These are phyloP conservation scores for Agrochola circellaris DNA, from an alignment of 2,888 invertebrate species.

Conservation along the genomic window DNA sequence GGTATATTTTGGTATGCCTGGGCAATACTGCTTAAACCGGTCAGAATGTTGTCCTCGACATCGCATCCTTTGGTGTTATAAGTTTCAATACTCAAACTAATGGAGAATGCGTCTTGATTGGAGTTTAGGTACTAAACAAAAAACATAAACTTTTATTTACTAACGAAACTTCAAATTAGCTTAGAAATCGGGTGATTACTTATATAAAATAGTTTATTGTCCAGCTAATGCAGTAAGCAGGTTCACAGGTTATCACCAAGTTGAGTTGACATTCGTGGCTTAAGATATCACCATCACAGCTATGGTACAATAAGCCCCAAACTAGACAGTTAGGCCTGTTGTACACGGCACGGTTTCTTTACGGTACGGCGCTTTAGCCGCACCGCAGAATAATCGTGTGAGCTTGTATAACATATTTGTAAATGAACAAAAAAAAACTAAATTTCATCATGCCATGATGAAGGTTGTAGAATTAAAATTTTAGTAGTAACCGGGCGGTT, in stretches of 20 bases:
- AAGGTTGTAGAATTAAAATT: not conserved
- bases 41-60: conserved; percentile 14
- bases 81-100: conserved; percentile 18
- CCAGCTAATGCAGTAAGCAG: not conserved
- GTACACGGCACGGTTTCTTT: too few relatives aligned
- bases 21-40: conserved; percentile 29
- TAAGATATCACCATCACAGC: too few relatives aligned
- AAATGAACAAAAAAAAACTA: too few relatives aligned
- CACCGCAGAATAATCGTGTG: too few relatives aligned
- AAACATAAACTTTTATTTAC: not conserved
- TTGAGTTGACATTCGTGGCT: too few relatives aligned
- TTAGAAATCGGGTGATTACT: not conserved
- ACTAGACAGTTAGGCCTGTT: too few relatives aligned
- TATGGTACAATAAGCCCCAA: too few relatives aligned
- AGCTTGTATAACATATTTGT: too few relatives aligned
- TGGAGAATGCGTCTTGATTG: not conserved
- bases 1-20: not conserved
- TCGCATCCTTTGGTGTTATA: not conserved
- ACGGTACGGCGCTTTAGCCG: too few relatives aligned
- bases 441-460: not conserved
- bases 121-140: not conserved
- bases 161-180: not conserved
- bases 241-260: too few relatives aligned
- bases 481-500: not conserved
- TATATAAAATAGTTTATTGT: not conserved